Conservation (phyloP, 2,797 vertebrate species). For the Crypturellus tataupa region DNA sequence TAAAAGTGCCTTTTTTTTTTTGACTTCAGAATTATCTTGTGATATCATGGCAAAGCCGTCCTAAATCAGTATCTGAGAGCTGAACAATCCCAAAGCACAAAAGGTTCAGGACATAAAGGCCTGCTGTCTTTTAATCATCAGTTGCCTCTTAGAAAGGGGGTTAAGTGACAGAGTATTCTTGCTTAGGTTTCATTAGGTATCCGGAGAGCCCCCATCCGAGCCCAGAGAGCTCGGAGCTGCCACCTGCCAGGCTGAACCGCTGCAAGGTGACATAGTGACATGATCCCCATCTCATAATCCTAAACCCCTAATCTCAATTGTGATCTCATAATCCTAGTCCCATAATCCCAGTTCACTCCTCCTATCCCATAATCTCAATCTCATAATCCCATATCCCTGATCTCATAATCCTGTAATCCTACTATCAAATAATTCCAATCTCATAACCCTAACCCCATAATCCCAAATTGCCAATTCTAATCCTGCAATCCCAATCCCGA, state of each 20-base stretch:
- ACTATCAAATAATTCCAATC: too few relatives aligned
- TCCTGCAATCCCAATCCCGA: too few relatives aligned
- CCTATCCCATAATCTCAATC: too few relatives aligned
- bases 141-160: not conserved
- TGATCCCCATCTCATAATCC: too few relatives aligned
- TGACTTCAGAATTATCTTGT: conserved; percentile 1
- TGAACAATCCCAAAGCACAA: not conserved
- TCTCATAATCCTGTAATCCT: too few relatives aligned
- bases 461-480: too few relatives aligned
- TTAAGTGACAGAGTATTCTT: conserved; percentile 14
- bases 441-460: too few relatives aligned
- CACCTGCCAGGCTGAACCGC: not conserved
- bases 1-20: not conserved
- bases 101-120: not conserved
- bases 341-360: too few relatives aligned
- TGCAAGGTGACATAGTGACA: not conserved
- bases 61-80: not conserved
- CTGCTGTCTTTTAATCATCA: too few relatives aligned
- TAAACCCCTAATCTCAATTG: too few relatives aligned
- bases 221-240: not conserved
- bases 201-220: not conserved
- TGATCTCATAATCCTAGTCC: too few relatives aligned
- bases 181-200: not conserved
- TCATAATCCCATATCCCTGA: too few relatives aligned
- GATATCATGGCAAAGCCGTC: not conserved